phyloP scores from a whole-genome alignment of 1,140 invertebrate species.

The Pogonomyrmex californicus region DNA sequence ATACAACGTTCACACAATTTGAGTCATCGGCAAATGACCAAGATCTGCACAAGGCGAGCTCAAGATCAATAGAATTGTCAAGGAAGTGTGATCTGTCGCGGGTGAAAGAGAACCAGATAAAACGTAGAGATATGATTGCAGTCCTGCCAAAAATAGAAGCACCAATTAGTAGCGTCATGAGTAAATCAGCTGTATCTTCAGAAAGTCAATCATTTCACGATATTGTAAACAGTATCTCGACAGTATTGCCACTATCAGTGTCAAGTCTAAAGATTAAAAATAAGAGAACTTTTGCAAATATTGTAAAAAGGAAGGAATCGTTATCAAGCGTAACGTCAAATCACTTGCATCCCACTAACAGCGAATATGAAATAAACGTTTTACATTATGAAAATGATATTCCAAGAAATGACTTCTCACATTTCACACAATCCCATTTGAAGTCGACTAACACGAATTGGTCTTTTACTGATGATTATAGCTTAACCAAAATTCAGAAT shows the following conservation, averaged over 20 bases:
- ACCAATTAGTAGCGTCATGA: background rate
- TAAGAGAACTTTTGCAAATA: constrained; percentile 5
- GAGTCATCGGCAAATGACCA: background rate
- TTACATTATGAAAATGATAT: constrained; percentile 51
- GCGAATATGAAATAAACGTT: constrained; percentile 48
- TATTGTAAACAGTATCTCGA: background rate
- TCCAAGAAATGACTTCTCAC: background rate
- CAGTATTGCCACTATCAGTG: background rate
- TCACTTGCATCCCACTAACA: constrained; percentile 6
- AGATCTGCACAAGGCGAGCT: constrained; percentile 11
- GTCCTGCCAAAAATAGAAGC: constrained; percentile 7
- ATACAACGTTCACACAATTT: background rate
- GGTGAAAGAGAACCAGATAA: background rate
- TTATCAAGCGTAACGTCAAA: background rate
- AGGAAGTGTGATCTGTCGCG: constrained; percentile 25
- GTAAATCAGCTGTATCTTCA: background rate
- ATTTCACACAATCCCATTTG: background rate
- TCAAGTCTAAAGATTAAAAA: constrained; percentile 5
- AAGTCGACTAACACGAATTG: background rate
- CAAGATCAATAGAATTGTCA: constrained; percentile 46
- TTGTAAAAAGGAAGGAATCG: background rate
- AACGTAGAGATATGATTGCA: background rate
- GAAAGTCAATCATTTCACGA: background rate
- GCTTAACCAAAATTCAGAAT: background rate
- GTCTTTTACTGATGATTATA: background rate